Percentiles rank a stretch among this genome's conserved stretches.
Conservation (phyloP, 2,888 invertebrate genomes). For the Selenia dentaria region DNA sequence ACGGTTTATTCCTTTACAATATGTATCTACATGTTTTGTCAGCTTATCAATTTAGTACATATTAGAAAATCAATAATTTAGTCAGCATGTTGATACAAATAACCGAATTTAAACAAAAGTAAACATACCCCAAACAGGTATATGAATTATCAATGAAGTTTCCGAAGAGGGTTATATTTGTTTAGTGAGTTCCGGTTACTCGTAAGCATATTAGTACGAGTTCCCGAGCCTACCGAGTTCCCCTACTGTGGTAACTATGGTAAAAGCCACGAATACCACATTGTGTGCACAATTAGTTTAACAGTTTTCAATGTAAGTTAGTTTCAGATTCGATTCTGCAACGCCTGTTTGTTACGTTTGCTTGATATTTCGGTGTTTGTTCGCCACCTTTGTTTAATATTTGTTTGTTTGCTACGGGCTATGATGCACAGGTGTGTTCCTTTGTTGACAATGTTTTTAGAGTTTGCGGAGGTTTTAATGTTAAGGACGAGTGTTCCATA, state of each 20-base stretch:
- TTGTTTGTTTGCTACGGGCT: constrained; percentile 21
- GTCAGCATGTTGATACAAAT: no score
- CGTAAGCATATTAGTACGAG: background rate
- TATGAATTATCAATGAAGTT: background rate
- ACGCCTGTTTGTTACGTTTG: constrained; percentile 19
- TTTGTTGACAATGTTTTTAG: constrained; percentile 14
- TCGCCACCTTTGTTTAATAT: constrained; percentile 7
- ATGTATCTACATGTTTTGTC: no score
- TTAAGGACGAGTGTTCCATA: constrained; percentile 2
- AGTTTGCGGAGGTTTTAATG: constrained; percentile 14
- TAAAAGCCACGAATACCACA: constrained; percentile 48
- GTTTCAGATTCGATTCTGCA: constrained; percentile 45
- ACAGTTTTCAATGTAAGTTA: constrained; percentile 60
- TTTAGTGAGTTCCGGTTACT: background rate
- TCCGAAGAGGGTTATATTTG: background rate
- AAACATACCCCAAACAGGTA: no score
- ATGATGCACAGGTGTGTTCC: constrained; percentile 13
- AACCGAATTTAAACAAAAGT: no score
- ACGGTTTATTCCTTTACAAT: no score
- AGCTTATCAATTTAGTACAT: no score
- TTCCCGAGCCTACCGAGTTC: constrained; percentile 40
- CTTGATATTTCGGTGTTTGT: constrained; percentile 31
- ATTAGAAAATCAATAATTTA: no score
- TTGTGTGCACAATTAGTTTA: constrained; percentile 72
- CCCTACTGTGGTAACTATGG: constrained; percentile 50